A percentile compares a stretch with the other conserved stretches of the same genome.
These are phyloP conservation scores for Enteromius paludinosus DNA, from an alignment of 2,797 vertebrate genomes.

Conservation along the genomic window DNA sequence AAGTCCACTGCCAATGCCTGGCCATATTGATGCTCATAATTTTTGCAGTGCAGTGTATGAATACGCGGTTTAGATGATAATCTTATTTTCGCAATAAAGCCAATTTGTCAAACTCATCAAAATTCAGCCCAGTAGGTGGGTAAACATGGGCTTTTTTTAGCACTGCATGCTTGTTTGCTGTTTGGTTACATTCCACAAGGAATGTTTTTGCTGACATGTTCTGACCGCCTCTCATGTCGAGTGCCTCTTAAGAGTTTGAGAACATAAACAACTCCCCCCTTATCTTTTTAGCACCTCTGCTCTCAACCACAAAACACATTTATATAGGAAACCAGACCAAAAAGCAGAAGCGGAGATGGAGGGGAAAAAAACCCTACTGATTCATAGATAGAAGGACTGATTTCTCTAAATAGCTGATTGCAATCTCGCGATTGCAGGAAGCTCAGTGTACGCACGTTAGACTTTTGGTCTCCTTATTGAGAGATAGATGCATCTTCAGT, in stretches of 20 bases:
- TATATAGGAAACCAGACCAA: constrained; percentile 80
- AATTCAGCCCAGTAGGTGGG: neutral
- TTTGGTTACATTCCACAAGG: constrained; percentile 33
- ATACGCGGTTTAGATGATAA: constrained; percentile 6
- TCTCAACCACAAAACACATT: constrained; percentile 67
- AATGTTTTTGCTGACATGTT: constrained; percentile 46
- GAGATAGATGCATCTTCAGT: constrained; percentile 21
- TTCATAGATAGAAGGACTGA: constrained; percentile 60
- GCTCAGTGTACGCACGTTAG: constrained; percentile 16
- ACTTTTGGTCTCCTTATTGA: neutral
- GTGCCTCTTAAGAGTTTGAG: constrained; percentile 39
- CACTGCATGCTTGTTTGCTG: neutral
- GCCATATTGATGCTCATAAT: neutral
- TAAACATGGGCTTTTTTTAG: neutral
- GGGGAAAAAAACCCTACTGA: constrained; percentile 58
- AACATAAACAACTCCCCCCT: constrained; percentile 61
- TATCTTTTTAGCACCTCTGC: constrained; percentile 68
- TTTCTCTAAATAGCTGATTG: constrained; percentile 60
- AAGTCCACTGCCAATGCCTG: neutral
- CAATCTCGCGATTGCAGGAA: constrained; percentile 69
- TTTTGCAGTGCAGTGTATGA: neutral
- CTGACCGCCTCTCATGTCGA: constrained; percentile 46
- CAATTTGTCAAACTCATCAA: constrained; percentile 14
- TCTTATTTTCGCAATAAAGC: neutral
- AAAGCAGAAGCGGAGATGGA: constrained; percentile 61